Evolutionary conservation across 2,113 vertebrate species (phyloP).

Genomic region (Leptosomus discolor): DNA sequence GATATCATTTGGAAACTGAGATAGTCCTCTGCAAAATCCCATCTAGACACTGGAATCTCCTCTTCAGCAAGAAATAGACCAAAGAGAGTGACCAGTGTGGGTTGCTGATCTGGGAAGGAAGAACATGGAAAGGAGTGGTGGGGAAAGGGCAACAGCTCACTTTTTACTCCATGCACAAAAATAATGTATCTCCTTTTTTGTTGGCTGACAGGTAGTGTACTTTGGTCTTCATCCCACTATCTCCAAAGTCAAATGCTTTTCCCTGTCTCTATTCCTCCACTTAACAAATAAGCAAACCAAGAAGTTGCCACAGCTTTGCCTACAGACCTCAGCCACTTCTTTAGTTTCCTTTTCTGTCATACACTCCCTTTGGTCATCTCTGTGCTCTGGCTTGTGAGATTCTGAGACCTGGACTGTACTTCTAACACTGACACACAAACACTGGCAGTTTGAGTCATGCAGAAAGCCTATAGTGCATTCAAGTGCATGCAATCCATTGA

Average conservation of each 20-base stretch:
- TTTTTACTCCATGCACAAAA: background rate
- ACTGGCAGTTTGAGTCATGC: background rate
- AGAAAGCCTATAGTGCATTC: background rate
- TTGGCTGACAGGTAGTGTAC: background rate
- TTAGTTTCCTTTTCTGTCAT: background rate
- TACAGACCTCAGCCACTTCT: background rate
- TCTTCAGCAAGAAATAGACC: background rate
- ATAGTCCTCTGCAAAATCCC: background rate
- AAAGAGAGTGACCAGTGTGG: background rate
- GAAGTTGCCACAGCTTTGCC: background rate
- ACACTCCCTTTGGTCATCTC: background rate
- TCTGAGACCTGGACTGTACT: background rate
- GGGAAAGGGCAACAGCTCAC: background rate
- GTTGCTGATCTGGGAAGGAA: background rate
- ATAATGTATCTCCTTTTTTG: background rate
- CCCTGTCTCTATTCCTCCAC: background rate
- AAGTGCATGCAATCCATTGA: background rate
- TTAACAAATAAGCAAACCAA: background rate
- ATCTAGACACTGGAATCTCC: background rate
- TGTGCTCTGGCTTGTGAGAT: background rate
- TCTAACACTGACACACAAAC: background rate
- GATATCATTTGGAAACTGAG: background rate
- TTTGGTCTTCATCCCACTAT: background rate
- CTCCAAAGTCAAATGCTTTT: background rate
- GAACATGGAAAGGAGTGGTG: background rate